phyloP scores from a whole-genome alignment of 2,113 vertebrate genomes.

The Triplophysa tibetana region DNA sequence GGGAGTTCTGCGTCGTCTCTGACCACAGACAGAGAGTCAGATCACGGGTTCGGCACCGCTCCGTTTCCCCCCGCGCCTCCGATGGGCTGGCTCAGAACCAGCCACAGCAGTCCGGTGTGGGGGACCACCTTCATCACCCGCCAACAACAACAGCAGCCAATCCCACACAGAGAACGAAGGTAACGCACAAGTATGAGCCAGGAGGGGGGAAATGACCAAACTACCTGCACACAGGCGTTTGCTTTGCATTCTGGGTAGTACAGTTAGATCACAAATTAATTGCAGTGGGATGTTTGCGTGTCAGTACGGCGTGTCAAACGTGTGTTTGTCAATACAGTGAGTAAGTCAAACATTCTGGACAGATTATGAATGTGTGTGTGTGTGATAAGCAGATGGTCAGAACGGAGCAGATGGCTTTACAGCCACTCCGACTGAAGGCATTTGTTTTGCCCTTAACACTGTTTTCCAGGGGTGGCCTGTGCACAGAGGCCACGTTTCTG shows the following conservation, averaged over 20 bases:
- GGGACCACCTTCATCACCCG: conserved; percentile 82
- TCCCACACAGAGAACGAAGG: conserved; percentile 84
- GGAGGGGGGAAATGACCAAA: no score
- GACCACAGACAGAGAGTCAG: conserved; percentile 90
- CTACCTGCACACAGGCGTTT: background rate
- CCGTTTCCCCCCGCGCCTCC: conserved; percentile 82
- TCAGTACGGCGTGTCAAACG: background rate
- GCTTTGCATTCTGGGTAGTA: background rate
- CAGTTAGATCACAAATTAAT: background rate
- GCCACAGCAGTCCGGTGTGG: conserved; percentile 86
- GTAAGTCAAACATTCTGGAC: conserved; percentile 6
- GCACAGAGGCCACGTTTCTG: background rate
- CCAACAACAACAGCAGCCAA: conserved; percentile 75
- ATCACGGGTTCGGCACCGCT: conserved; percentile 85
- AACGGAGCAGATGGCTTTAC: conserved; percentile 38
- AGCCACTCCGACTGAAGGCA: conserved; percentile 13
- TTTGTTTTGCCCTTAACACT: conserved; percentile 21
- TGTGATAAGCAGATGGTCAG: conserved; percentile 43
- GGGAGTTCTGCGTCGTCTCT: conserved; percentile 96
- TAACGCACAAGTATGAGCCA: conserved; percentile 61
- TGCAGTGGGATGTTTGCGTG: background rate
- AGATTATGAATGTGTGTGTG: conserved; percentile 10
- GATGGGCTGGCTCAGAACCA: conserved; percentile 87
- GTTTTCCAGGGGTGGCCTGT: background rate
- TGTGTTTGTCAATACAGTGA: background rate